Evolutionary conservation across 2,888 invertebrate genomes (phyloP).

Genomic region (Hymenopus coronatus): DNA sequence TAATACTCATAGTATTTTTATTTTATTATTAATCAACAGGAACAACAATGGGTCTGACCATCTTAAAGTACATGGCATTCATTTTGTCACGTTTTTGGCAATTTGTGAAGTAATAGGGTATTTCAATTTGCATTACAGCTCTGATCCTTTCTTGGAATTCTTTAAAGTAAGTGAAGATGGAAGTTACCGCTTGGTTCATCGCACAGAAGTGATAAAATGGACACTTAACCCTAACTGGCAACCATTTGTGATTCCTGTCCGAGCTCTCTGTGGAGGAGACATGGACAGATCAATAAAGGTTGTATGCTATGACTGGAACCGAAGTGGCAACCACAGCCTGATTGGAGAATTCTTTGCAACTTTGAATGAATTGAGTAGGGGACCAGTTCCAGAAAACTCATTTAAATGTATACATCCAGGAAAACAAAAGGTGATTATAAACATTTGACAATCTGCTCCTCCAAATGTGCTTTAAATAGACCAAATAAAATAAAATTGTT

Average conservation of each 20-base stretch:
- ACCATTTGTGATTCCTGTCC: conserved; percentile 47
- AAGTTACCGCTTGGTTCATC: conserved; percentile 51
- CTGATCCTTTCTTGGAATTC: conserved; percentile 44
- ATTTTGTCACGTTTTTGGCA: neutral
- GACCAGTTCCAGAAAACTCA: conserved; percentile 43
- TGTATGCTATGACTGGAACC: conserved; percentile 53
- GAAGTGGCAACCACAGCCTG: conserved; percentile 49
- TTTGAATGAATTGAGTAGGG: conserved; percentile 47
- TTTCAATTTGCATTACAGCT: conserved; percentile 32
- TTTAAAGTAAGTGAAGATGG: conserved; percentile 49
- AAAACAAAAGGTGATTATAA: conserved; percentile 33
- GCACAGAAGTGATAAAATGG: conserved; percentile 53
- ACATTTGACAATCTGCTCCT: neutral
- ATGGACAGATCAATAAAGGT: conserved; percentile 50
- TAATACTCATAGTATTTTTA: too few species aligned
- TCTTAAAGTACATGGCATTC: too few species aligned
- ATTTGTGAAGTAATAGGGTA: neutral
- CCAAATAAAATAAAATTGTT: neutral
- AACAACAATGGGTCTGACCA: too few species aligned
- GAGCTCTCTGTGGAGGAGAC: conserved; percentile 53
- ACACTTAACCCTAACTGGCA: conserved; percentile 56
- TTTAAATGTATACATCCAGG: conserved; percentile 43
- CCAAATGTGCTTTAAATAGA: neutral
- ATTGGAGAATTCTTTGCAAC: conserved; percentile 51
- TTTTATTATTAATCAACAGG: too few species aligned